Evolutionary conservation across 1,140 invertebrate species (phyloP), one percentile per base, ranked within the genome.

Genomic region (Rhyzopertha dominica): DNA sequence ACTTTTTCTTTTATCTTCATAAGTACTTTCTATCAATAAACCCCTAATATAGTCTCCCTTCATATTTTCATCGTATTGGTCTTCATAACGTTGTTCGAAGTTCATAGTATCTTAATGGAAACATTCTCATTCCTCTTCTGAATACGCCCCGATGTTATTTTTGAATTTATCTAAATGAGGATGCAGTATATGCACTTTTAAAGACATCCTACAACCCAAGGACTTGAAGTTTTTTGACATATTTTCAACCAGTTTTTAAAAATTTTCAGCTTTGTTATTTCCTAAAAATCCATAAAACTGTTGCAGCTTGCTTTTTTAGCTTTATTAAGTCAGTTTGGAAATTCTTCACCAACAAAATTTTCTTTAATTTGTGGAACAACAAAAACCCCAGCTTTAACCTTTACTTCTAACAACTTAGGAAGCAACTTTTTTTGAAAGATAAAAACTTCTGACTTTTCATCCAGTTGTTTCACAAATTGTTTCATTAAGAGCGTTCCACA

Each of bases 31-130:
- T 38, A 25, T 17, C 16, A 42, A 36, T 42, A 42, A 42, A 28
- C 57, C 52, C 60, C 53, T 57, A 58, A 56, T 45, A 35, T 59
- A 63, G 28, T 61, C 52, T 7, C 50, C 49, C 56, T 62, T 58
- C 51, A 61, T 63, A 43, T 50, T 55, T 50, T 59, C 53, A 32
- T 50, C 58, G 38, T 59, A 61, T 36, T 59, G 51, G 1, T 56
- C 53, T 29, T 30, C 23, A 40, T 29, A 38, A 38, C 30, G 40
- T 37, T 44, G 30, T 37, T 43, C 26, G 47, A 64, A 62, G 12
- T 58, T 36, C 47, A 60, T 61, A 9, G 59, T 41, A 47, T 70
- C 67, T 50, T 71, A 63, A 52, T 70, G 65, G 42, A 70, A 50
- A 24, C 42, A 34, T 16, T 49, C 40, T 39, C 39, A 34, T 44